Base-by-base conservation (phyloP, 2,888 invertebrate species). In the Rhaphigaster nebulosa region DNA sequence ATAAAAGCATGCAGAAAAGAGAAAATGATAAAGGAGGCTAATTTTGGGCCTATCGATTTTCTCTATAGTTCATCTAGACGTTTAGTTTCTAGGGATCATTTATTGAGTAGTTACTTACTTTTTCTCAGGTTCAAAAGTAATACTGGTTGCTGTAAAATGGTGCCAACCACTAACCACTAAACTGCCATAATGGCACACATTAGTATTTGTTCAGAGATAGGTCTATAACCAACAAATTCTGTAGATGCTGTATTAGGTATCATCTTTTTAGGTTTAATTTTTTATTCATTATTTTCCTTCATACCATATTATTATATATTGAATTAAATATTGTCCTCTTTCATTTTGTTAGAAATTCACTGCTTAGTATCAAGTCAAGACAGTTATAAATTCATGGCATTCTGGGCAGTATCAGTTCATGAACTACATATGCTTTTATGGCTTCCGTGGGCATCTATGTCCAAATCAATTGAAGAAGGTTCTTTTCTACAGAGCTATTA, bases 361-460 rank as follows among this genome's bases (percentile, higher is more conserved):
- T 96, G 96, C 94, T 95, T 95, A 92, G 95, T 97, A 90, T 96
- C 97, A 41, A 97, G 97, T 92, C 96, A 96, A 93, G 96, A 96
- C 91, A 95, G 96, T 91, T 97, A 97, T 94, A 96, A 96, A 93
- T 94, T 96, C 92, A 96, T 96, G 92, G 96, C 96, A 92, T 96
- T 96, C 94, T 97, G 97, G 97, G 97, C 96, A 10, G 97, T 97
- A 87, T 96, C 96, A 56, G 97, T 97, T 91, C 94, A 96, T 92
- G 96, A 97, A 93, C 94, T 97, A 91, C 97, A 97, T 93, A 95
- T 96, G 93, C 96, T 96, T 90, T 94, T 97, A 80, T 97, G 97
- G 97, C 95, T 96, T 90, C 96, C 97, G 0, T 96, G 96, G 96
- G 94, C 94, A 90, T 95, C 95, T 91, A 94, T 97, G 91, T 95